Evolutionary conservation across 2,888 invertebrate genomes (phyloP), one percentile per base, ranked within the genome.

Genomic region (Plagodis dolabraria): DNA sequence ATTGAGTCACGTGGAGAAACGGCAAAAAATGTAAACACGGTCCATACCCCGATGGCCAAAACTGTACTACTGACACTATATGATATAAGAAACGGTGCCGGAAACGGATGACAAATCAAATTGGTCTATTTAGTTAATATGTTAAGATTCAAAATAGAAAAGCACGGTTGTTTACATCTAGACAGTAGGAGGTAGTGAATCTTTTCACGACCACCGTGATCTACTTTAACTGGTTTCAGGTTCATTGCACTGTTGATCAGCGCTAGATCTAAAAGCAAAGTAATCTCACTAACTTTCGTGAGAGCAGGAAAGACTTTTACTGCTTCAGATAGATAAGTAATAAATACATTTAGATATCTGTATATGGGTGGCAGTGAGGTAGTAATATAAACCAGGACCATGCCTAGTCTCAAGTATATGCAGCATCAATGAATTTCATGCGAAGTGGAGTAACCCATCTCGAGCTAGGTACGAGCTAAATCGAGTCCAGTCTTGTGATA

Each of bases 1-100:
- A 65, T 58, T 67, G 70, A 64, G 67, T 62, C 64, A 62, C 63
- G 66, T 65, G 62, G 56, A 70, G 69, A 66, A 61, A 71, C 61
- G 61, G 71, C 69, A 85, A 85, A 83, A 84, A 85, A 83, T 69
- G 75, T 84, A 85, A 83, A 85, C 84, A 84, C 7, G 64, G 47
- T 47, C 53, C 53, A 64, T 55, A 66, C 47, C 49, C 50, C 45
- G 51, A 60, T 50, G 12, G 47, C 40, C 52, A 47, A 49, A 52
- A 44, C 56, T 52, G 46, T 47, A 34, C 6, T 34, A 40, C 34
- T 47, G 45, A 12, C 51, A 11, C 36, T 44, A 22, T 22, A 22
- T 22, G 22, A 22, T 22, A 22, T 22, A 33, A 52, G 11, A 54
- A 8, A 11, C 34, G 12, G 8, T 47, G 10, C 47, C 35, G 46